Evolutionary conservation across 2,888 invertebrate genomes (phyloP), one percentile per base, ranked within the genome.

Genomic region (Synergus japonicus): DNA sequence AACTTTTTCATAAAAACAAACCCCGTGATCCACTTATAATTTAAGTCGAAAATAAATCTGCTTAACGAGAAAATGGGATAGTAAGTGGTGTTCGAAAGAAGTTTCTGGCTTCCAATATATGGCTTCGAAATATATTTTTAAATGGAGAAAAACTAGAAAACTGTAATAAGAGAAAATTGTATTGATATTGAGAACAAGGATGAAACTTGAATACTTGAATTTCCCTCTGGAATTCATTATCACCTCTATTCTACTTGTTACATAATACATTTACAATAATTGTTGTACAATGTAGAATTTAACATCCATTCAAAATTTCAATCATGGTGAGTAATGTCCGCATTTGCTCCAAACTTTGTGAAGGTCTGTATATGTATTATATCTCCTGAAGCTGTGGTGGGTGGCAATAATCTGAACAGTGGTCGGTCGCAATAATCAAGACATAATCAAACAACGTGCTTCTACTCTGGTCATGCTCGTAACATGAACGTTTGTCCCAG

Each of bases 381-480:
- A 49, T 46, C 9, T 0, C 29, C 49, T 46, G 29, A 49, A 69
- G 69, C 69, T 69, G 49, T 49, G 29, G 69, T 69, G 29, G 69
- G 29, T 69, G 69, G 69, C 29, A 69, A 69, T 46, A 69, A 69
- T 69, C 69, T 69, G 22, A 46, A 29, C 69, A 69, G 22, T 29
- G 46, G 49, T n/a, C 69, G 18, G 18, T 18, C 44, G 49, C 49
- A 29, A 73, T 73, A 73, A 73, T 73, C 54, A 73, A 73, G 54
- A 54, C 73, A 73, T 73, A 73, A 54, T 49, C 54, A 73, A 73
- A 73, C 54, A 73, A 73, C 54, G 73, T 73, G 73, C 54, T 18
- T 41, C 73, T 41, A 54, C 37, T n/a, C 49, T 54, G 54, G n/a
- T 58, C n/a, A 73, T 58, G 37, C 73, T 73, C 54, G 54, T 73